Evolutionary conservation across 2,888 invertebrate species (phyloP), one percentile per base, ranked within the genome.

Genomic region (Conistra vaccinii): DNA sequence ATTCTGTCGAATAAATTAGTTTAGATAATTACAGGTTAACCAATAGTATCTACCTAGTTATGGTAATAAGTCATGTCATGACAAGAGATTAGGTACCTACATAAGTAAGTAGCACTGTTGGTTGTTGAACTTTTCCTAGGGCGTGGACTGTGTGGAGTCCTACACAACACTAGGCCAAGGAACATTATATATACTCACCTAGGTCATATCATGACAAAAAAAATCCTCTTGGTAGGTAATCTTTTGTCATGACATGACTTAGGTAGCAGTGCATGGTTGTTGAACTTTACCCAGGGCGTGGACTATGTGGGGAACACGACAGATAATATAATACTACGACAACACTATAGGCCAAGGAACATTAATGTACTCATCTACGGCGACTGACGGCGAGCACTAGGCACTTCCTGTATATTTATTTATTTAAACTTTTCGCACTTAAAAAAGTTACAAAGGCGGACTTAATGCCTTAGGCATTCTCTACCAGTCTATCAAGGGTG

Each of bases 81-180:
- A 6, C 4, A 12, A 29, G n/a, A 51, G 23, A 29, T 7, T 2
- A 35, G 3, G 1, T 20, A 12, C 0, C 6, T 17, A 51, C 12
- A 9, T 0, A 67, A 7, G 20, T 68, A 55, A 6, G 20, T 20
- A 29, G n/a, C 23, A 29, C 26, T 26, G 45, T 17, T 45, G 74
- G 48, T 58, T 51, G 17, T 63, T 74, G 48, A 74, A 39, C 63
- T 74, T 63, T 48, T 23, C 45, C 51, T 20, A 51, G 23, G 51
- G 32, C 35, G 14, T 12, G 58, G 45, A 9, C 20, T 42, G 6
- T 42, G 23, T 57, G 9, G 20, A 42, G 7, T 32, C 23, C 5
- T 39, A 55, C 14, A 35, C n/a, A 57, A 20, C 14, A 23, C 23
- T 17, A 55, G 26, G 12, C 17, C 14, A 14, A 42, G 14, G 42